Percentiles rank a stretch among this genome's conserved stretches.
These are phyloP conservation scores for Pseudoips prasinana DNA, from an alignment of 2,888 invertebrate genomes.

Conservation along the genomic window DNA sequence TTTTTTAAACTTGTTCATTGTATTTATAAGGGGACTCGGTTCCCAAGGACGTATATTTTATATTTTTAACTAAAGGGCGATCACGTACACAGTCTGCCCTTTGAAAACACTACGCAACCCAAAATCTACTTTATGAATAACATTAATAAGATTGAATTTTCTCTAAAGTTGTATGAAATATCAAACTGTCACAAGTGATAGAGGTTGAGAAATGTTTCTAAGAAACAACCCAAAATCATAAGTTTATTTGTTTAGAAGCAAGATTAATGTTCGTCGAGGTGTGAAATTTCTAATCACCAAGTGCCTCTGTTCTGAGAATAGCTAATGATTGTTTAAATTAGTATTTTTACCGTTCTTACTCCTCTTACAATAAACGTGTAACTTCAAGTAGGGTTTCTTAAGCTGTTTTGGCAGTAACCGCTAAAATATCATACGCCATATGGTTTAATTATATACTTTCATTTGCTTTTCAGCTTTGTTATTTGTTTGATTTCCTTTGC, in stretches of 20 bases:
- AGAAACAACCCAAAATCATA: slow-evolving; percentile 47
- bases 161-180: slow-evolving; percentile 19
- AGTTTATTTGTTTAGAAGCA: slow-evolving; percentile 53
- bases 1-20: slow-evolving; percentile 56
- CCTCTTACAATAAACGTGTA: slow-evolving; percentile 22
- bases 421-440: slow-evolving; percentile 14
- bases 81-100: slow-evolving; percentile 45
- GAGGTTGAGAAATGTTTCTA: slow-evolving; percentile 47
- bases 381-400: slow-evolving; percentile 17
- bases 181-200: slow-evolving; percentile 37
- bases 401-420: slow-evolving; percentile 16
- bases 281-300: slow-evolving; percentile 52
- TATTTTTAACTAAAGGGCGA: slow-evolving; percentile 51
- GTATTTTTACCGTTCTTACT: slow-evolving; percentile 21
- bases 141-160: slow-evolving; percentile 14
- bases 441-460: no score
- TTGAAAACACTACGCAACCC: slow-evolving; percentile 3
- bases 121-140: slow-evolving; percentile 24
- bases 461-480: no score
- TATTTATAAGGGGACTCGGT: slow-evolving; percentile 52
- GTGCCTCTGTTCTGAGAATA: slow-evolving; percentile 36
- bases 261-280: slow-evolving; percentile 65
- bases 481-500: no score
- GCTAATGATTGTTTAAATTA: slow-evolving; percentile 33
- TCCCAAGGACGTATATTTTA: slow-evolving; percentile 69